phyloP scores from a whole-genome alignment of 1,140 invertebrate genomes.

The Macrocentrus cingulum region DNA sequence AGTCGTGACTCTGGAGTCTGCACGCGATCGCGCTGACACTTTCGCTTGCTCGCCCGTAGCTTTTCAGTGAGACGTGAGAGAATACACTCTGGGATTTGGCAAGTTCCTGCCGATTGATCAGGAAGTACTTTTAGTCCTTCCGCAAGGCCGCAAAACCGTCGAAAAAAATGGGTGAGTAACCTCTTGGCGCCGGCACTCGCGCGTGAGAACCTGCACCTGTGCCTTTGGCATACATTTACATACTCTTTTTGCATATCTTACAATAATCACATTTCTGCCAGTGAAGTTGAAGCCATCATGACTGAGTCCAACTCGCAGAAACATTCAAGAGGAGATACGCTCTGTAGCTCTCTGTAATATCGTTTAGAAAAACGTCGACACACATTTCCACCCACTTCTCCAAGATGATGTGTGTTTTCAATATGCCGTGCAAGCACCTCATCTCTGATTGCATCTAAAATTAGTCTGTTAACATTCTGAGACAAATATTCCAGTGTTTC shows the following conservation, averaged over 20 bases:
- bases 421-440: constrained; percentile 1
- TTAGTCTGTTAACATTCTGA: constrained; percentile 23
- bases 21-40: too few relatives aligned
- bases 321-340: background rate
- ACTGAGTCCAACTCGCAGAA: background rate
- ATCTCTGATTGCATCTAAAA: constrained; percentile 20
- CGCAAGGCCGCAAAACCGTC: background rate
- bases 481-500: constrained; percentile 21
- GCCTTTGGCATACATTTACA: too few relatives aligned
- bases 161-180: background rate
- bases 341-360: background rate
- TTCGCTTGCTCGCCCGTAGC: too few relatives aligned
- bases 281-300: background rate
- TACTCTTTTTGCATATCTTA: background rate
- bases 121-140: too few relatives aligned
- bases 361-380: background rate
- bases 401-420: constrained; percentile 14
- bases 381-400: background rate
- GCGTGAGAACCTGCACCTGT: background rate
- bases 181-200: background rate
- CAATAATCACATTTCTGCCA: background rate
- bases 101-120: too few relatives aligned
- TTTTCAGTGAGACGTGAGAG: too few relatives aligned
- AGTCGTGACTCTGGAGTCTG: too few relatives aligned
- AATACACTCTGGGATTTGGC: too few relatives aligned